Evolutionary conservation across 2,113 vertebrate species (phyloP).

Genomic region (Suncus etruscus): DNA sequence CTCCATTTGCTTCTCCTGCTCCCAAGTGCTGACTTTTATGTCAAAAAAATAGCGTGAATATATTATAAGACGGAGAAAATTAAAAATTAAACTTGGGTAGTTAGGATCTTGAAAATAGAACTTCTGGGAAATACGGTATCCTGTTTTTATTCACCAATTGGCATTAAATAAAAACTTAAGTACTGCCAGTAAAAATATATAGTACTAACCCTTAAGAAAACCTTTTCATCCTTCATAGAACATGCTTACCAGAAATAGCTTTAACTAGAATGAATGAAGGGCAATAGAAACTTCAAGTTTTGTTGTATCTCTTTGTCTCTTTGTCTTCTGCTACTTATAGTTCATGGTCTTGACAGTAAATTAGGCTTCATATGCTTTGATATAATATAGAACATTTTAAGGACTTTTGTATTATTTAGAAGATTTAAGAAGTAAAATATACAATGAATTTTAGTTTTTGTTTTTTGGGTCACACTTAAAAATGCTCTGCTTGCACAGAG

Average conservation of each 20-base stretch:
- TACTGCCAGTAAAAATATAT: background rate
- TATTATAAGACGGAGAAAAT: conserved; percentile 10
- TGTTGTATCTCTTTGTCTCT: background rate
- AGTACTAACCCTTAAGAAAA: conserved; percentile 41
- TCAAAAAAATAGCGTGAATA: conserved; percentile 6
- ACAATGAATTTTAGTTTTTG: too few relatives aligned
- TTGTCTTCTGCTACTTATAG: background rate
- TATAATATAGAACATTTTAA: conserved; percentile 44
- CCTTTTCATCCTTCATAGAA: background rate
- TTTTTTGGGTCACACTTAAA: too few relatives aligned
- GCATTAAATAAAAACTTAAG: background rate
- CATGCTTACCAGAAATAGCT: background rate
- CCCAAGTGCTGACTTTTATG: conserved; percentile 35
- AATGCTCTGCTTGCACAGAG: too few relatives aligned
- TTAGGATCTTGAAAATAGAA: conserved; percentile 9
- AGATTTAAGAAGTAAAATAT: conserved; percentile 2
- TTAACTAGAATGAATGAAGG: conserved; percentile 24
- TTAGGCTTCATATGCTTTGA: background rate
- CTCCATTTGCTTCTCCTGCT: background rate
- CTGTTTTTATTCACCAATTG: background rate
- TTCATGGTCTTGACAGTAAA: background rate
- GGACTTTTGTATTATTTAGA: background rate
- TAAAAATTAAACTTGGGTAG: conserved; percentile 8
- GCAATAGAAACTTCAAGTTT: background rate
- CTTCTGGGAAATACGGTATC: conserved; percentile 24